Evolutionary conservation across 2,797 vertebrate species (phyloP), one percentile per base, ranked within the genome.

Genomic region (Miopithecus talapoin): DNA sequence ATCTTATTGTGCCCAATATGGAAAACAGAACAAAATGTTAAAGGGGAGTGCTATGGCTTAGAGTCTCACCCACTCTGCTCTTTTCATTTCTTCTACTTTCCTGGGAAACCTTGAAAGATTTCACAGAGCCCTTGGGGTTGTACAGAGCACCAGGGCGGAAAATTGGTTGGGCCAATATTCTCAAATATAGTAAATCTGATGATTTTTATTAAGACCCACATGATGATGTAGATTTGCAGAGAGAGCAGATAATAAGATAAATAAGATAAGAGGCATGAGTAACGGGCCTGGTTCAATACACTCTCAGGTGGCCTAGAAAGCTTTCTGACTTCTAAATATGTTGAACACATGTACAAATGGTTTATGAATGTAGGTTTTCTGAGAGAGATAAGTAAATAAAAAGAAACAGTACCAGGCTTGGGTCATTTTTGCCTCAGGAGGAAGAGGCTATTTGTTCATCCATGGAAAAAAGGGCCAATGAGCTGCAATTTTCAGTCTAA

Each of bases 381-480:
- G 83, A 68, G 68, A 94, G 28, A 78, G 64, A 50, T 64, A 59
- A 79, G 41, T 55, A 21, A 28, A 30, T 39, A 72, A 28, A 33
- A 46, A 72, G 68, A 57, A 81, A 68, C 36, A 75, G 36, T 70
- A 86, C 53, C 21, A 72, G 10, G 5, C 8, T 43, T 88, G 28
- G 28, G 48, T 79, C 36, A 48, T 89, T 95, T 68, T 90, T 91
- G 36, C 86, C 86, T 91, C 22, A 85, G 21, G 61, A 89, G 91
- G 74, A 79, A 95, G 43, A 53, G 36, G 12, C 6, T 83, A 8
- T 81, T 70, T 83, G n/a, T 11, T 95, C 8, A 46, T 46, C 39
- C 64, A 64, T 26, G 39, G 30, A 64, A 78, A 26, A 90, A 91
- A 59, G 33, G n/a, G 14, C 26, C 19, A 30, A 78, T 78, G 53